Evolutionary conservation across 1,140 invertebrate genomes (phyloP).

Genomic region (Drepana arcuata): DNA sequence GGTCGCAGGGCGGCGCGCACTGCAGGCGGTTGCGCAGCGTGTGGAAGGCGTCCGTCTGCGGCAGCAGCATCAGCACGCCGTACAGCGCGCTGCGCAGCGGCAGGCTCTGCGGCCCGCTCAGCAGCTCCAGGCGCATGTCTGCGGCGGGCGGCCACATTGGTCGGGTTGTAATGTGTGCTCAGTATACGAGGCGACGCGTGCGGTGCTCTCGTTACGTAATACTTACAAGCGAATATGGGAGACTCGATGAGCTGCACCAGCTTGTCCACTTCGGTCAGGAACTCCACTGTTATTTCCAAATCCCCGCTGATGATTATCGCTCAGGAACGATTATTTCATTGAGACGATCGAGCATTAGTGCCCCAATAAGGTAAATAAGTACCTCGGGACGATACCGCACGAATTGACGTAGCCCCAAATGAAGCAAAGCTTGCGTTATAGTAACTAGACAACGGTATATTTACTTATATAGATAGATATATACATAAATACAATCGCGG

Average conservation of each 20-base stretch:
- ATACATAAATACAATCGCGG: too few relatives aligned
- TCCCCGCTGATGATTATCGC: slow-evolving; percentile 81
- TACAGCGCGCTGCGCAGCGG: slow-evolving; percentile 92
- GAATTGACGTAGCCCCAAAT: too few relatives aligned
- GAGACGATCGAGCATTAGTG: too few relatives aligned
- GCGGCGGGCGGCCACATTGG: slow-evolving; percentile 78
- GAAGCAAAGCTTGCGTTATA: too few relatives aligned
- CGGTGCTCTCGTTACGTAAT: too few relatives aligned
- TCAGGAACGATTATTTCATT: too few relatives aligned
- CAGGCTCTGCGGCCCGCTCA: slow-evolving; percentile 79
- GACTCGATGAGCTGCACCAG: slow-evolving; percentile 98
- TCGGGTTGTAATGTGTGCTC: too few relatives aligned
- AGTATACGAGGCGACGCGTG: too few relatives aligned
- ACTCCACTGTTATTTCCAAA: slow-evolving; percentile 96
- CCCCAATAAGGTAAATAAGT: too few relatives aligned
- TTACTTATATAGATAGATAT: too few relatives aligned
- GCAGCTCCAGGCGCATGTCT: slow-evolving; percentile 91
- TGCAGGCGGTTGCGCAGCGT: slow-evolving; percentile 89
- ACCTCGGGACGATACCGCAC: too few relatives aligned
- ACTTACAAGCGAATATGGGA: slow-evolving; percentile 98
- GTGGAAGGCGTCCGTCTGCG: slow-evolving; percentile 96
- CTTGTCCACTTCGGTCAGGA: slow-evolving; percentile 97
- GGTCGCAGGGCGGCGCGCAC: slow-evolving; percentile 77
- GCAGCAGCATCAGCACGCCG: slow-evolving; percentile 97
- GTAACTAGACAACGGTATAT: too few relatives aligned